Base-by-base conservation (phyloP, 2,797 vertebrate species). In the Cyprinodon diabolis region DNA sequence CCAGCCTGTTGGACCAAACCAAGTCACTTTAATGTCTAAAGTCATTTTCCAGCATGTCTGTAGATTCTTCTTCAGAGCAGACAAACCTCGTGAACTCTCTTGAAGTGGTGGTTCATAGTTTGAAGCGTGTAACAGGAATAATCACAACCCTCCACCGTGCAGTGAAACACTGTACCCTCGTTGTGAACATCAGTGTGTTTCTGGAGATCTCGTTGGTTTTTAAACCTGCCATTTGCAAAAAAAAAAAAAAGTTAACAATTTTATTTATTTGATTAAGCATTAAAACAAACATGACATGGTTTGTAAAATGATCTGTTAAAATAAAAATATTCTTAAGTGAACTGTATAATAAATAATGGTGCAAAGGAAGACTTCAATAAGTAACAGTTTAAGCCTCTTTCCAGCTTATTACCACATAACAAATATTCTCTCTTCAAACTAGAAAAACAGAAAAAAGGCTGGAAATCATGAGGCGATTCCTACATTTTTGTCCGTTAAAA, bases 171-270 rank as follows among this genome's bases (percentile, higher is more conserved):
- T 4, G 94, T 92, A 30, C 94, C 95, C 87, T 95, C 95, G 21
- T 91, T 89, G 74, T 95, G 94, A 43, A 93, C 94, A 81, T 95
- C 95, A 68, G 94, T 93, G 89, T 92, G 95, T 83, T 96, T 95
- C 60, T 91, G 91, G 43, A 95, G 93, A 90, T 96, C 95, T 0
- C 88, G 94, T 71, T 92, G 76, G 1, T 95, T 95, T 89, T 95
- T 94, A 81, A 95, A 96, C 76, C 95, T 96, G 76, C n/a, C 40
- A 54, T 37, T 12, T 0, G 37, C 3, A 13, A 19, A 56, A 69
- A 8, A 14, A 8, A 14, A 3, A 47, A 49, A 2, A 52, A 1
- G 19, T 23, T 48, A 23, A 51, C 40, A 62, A 66, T 51, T n/a
- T 19, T 11, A 30, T 30, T 37, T 1, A 37, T 7, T 15, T 30